Conservation (phyloP, 2,888 invertebrate species). For the Drosophila ezoana region DNA sequence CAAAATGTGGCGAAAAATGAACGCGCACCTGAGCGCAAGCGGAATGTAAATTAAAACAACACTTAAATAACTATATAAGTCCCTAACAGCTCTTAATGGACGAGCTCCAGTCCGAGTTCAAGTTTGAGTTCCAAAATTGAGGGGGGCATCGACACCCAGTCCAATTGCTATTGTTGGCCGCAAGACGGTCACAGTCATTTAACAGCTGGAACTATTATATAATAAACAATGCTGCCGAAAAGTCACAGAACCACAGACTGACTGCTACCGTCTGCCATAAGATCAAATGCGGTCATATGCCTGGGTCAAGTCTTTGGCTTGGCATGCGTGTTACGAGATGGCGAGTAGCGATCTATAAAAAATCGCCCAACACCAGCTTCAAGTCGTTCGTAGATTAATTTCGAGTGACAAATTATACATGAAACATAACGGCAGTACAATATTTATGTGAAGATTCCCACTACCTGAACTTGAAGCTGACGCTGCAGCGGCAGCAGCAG, state of each 20-base stretch:
- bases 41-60: constrained; percentile 73
- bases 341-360: constrained; percentile 49
- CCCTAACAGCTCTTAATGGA: constrained; percentile 65
- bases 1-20: constrained; percentile 59
- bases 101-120: constrained; percentile 34
- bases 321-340: constrained; percentile 42
- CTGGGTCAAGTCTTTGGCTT: constrained; percentile 19
- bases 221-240: constrained; percentile 61
- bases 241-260: constrained; percentile 24
- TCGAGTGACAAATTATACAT: constrained; percentile 76
- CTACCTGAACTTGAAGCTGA: constrained; percentile 42
- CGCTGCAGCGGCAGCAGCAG: constrained; percentile 14
- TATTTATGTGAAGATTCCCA: constrained; percentile 73
- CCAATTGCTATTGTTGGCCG: constrained; percentile 42
- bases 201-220: constrained; percentile 72
- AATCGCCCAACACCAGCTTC: constrained; percentile 49
- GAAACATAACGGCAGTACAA: constrained; percentile 71
- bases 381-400: constrained; percentile 66
- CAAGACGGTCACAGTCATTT: constrained; percentile 72
- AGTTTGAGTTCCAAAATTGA: constrained; percentile 44
- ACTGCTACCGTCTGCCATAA: constrained; percentile 5
- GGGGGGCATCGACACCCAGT: constrained; percentile 62
- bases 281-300: constrained; percentile 50
- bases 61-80: constrained; percentile 59
- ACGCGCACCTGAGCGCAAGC: constrained; percentile 25